Conservation (phyloP, 2,113 vertebrate genomes). For the Bufo bufo region DNA sequence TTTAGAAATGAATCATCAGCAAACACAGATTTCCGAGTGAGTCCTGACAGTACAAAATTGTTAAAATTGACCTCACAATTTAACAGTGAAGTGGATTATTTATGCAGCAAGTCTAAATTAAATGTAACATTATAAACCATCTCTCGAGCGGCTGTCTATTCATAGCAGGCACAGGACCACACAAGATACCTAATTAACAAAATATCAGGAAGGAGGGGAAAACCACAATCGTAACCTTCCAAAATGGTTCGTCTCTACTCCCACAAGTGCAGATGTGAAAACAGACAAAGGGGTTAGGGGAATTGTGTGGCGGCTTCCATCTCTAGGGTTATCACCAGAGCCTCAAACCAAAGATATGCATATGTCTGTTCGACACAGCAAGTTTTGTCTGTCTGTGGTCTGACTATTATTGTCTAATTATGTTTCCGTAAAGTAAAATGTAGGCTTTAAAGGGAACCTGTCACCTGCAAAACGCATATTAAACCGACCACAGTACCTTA, state of each 20-base stretch:
- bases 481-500: too few relatives aligned
- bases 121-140: conserved; percentile 25
- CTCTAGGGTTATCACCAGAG: conserved; percentile 10
- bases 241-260: conserved; percentile 43
- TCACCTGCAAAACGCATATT: too few relatives aligned
- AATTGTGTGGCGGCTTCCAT: conserved; percentile 18
- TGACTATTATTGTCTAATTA: not conserved
- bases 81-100: not conserved
- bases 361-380: not conserved
- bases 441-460: not conserved
- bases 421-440: not conserved
- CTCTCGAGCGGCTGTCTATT: not conserved
- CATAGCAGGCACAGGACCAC: conserved; percentile 23
- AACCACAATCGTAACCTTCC: conserved; percentile 46
- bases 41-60: not conserved
- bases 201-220: conserved; percentile 48
- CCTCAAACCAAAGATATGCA: conserved; percentile 17
- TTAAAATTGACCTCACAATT: not conserved
- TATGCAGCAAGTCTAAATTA: not conserved
- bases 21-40: not conserved
- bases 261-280: conserved; percentile 48
- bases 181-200: conserved; percentile 48
- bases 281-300: conserved; percentile 36
- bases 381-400: conserved; percentile 26
- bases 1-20: not conserved